Percentiles rank a stretch among this genome's conserved stretches.
phyloP scores from a whole-genome alignment of 2,113 vertebrate species.

The Pionites leucogaster region DNA sequence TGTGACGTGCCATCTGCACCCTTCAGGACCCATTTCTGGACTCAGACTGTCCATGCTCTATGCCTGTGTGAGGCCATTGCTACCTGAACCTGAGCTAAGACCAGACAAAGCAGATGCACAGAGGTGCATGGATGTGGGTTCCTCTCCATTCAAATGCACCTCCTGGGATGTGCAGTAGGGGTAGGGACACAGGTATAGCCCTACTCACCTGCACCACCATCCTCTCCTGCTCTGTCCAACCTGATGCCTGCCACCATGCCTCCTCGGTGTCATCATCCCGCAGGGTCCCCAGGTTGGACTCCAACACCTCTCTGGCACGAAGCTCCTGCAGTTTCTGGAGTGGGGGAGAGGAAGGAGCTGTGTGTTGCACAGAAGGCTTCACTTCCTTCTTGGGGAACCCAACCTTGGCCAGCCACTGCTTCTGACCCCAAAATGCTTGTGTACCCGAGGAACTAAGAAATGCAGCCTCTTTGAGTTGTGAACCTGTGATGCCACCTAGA shows the following conservation, averaged over 20 bases:
- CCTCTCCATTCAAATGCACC: background rate
- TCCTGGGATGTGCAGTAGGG: background rate
- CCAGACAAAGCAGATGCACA: background rate
- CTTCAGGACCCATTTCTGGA: background rate
- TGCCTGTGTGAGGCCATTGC: background rate
- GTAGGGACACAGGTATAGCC: rapidly evolving
- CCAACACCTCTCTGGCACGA: background rate
- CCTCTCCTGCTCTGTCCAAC: conserved; percentile 35
- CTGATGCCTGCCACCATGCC: background rate
- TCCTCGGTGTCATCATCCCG: conserved; percentile 35
- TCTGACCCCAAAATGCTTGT: background rate
- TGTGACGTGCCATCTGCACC: background rate
- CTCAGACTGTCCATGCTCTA: background rate
- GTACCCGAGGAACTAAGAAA: background rate
- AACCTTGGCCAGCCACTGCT: too few relatives aligned
- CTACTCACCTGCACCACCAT: conserved; percentile 63
- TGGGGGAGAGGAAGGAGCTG: background rate
- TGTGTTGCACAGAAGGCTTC: background rate
- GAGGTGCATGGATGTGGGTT: background rate
- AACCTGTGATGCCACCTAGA: background rate
- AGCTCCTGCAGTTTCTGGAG: conserved; percentile 73
- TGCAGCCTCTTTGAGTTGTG: background rate
- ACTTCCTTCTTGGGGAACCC: background rate
- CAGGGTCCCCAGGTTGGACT: conserved; percentile 54
- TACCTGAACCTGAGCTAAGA: background rate